Evolutionary conservation across 2,888 invertebrate genomes (phyloP).

Genomic region (Nemurella pictetii): DNA sequence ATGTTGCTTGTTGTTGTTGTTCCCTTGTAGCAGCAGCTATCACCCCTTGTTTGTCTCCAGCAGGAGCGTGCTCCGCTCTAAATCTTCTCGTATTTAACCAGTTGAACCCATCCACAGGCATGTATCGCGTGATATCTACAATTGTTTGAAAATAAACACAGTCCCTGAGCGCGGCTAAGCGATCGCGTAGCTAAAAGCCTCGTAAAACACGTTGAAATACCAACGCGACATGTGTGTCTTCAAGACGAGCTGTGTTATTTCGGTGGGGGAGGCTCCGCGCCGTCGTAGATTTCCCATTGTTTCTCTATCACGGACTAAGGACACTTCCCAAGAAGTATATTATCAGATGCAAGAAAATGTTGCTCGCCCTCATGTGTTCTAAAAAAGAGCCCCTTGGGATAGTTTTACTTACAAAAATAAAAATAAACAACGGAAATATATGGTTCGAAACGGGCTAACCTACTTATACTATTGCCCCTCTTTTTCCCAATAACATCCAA

Average conservation of each 20-base stretch:
- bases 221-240: not conserved
- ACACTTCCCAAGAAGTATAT: not conserved
- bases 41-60: not conserved
- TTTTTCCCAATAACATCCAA: no score
- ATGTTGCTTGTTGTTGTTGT: not conserved
- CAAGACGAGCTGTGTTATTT: not conserved
- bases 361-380: no score
- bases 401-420: no score
- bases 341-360: not conserved
- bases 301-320: not conserved
- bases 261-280: not conserved
- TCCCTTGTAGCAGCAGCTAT: not conserved
- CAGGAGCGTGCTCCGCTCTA: not conserved
- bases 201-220: not conserved
- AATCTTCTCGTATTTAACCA: no score
- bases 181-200: not conserved
- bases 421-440: no score
- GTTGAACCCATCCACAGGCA: not conserved
- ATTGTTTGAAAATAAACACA: not conserved
- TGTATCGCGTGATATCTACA: not conserved
- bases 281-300: not conserved
- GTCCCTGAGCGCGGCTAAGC: not conserved
- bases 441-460: no score
- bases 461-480: no score
- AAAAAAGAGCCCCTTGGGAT: no score